A percentile compares a stretch with the other conserved stretches of the same genome.
phyloP scores from a whole-genome alignment of 2,888 invertebrate species.

The Aspidapion aeneum region DNA sequence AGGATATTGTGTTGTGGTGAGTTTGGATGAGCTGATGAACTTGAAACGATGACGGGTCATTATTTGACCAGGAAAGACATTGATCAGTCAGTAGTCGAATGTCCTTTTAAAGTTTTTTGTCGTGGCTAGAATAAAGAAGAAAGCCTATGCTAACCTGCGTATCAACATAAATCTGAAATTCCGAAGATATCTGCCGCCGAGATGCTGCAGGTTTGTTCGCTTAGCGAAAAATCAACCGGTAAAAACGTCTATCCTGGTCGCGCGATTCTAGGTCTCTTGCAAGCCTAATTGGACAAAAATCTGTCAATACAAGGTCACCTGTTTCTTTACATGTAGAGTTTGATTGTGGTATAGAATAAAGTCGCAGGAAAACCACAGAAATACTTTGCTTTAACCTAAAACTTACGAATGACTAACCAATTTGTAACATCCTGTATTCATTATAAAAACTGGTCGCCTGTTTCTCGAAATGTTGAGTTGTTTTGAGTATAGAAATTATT shows the following conservation, averaged over 20 bases:
- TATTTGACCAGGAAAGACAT: background rate
- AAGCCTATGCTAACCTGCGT: background rate
- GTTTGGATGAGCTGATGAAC: background rate
- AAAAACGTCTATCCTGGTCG: background rate
- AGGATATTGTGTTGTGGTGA: background rate
- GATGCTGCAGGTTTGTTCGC: background rate
- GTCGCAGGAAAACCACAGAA: too few relatives aligned
- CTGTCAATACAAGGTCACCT: too few relatives aligned
- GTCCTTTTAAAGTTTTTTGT: background rate
- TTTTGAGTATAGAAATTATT: too few relatives aligned
- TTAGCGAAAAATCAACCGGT: background rate
- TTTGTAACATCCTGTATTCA: too few relatives aligned
- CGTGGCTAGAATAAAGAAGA: background rate
- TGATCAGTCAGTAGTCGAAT: background rate
- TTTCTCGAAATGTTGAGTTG: too few relatives aligned
- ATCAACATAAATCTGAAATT: background rate
- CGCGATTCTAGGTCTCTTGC: background rate
- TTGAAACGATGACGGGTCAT: background rate
- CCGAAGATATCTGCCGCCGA: background rate
- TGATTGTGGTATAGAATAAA: too few relatives aligned
- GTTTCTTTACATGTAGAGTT: too few relatives aligned
- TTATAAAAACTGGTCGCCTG: too few relatives aligned
- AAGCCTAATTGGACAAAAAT: too few relatives aligned
- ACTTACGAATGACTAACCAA: too few relatives aligned
- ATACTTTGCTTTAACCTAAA: too few relatives aligned